These are phyloP conservation scores for Drosophila paracracens DNA, from an alignment of 2,888 invertebrate genomes.

Conservation along the genomic window DNA sequence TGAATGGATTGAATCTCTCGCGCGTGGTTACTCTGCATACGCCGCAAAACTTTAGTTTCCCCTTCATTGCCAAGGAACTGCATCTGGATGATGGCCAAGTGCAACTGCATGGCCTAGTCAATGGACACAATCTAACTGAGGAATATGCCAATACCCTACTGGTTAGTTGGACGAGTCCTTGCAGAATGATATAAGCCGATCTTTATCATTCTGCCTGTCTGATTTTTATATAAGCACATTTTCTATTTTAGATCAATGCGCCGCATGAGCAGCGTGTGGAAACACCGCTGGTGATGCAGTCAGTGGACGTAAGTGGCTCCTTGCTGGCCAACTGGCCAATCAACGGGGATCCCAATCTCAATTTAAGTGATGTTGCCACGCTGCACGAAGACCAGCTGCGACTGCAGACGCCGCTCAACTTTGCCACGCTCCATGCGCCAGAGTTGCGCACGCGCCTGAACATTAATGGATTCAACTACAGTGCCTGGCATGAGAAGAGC, in stretches of 20 bases:
- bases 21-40: slow-evolving; percentile 85
- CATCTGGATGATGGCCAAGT: slow-evolving; percentile 74
- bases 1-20: slow-evolving; percentile 86
- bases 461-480: slow-evolving; percentile 84
- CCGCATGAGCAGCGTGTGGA: slow-evolving; percentile 81
- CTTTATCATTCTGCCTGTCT: background rate
- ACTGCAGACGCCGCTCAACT: slow-evolving; percentile 79
- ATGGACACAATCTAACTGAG: slow-evolving; percentile 84
- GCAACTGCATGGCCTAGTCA: slow-evolving; percentile 80
- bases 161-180: slow-evolving; percentile 82
- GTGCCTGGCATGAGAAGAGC: slow-evolving; percentile 84
- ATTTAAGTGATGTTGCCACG: slow-evolving; percentile 83
- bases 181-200: background rate
- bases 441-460: slow-evolving; percentile 69
- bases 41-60: slow-evolving; percentile 84
- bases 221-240: background rate
- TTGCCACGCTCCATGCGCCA: slow-evolving; percentile 67
- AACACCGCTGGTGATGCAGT: slow-evolving; percentile 84
- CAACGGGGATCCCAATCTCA: slow-evolving; percentile 83
- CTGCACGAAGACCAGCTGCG: slow-evolving; percentile 70
- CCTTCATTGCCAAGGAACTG: slow-evolving; percentile 83
- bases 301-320: slow-evolving; percentile 80
- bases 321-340: slow-evolving; percentile 79
- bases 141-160: slow-evolving; percentile 86
- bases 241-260: slow-evolving; percentile 64